Evolutionary conservation across 2,888 invertebrate genomes (phyloP).

Genomic region (Plebejus anna): DNA sequence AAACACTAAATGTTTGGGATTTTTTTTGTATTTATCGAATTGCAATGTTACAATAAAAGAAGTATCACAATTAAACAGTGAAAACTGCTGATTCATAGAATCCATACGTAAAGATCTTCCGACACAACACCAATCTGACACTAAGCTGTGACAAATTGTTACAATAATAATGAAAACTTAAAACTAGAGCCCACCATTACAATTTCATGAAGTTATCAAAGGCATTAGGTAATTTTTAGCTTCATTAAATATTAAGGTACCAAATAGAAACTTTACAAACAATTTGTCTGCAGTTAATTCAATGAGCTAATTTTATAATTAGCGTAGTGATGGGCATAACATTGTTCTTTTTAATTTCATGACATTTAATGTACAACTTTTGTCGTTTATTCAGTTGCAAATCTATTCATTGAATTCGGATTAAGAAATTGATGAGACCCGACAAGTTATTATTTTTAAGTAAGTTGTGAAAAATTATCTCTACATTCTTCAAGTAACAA

Average conservation of each 20-base stretch:
- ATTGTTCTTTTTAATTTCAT: background rate
- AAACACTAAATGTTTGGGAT: constrained; percentile 36
- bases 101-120: constrained; percentile 58
- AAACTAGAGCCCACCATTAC: background rate
- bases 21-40: constrained; percentile 53
- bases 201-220: background rate
- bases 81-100: constrained; percentile 76
- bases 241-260: background rate
- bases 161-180: constrained; percentile 32
- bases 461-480: background rate
- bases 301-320: background rate
- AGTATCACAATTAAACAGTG: constrained; percentile 76
- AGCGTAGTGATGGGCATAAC: background rate
- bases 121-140: constrained; percentile 49
- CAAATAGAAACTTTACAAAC: too few species aligned
- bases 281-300: too few species aligned
- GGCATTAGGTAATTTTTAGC: background rate
- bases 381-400: background rate
- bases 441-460: background rate
- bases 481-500: background rate
- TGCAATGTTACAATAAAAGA: constrained; percentile 62
- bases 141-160: constrained; percentile 47
- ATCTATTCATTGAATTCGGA: background rate
- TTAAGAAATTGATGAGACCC: background rate
- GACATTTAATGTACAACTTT: background rate